phyloP scores from a whole-genome alignment of 2,797 vertebrate genomes.

The Holocentrus rufus region DNA sequence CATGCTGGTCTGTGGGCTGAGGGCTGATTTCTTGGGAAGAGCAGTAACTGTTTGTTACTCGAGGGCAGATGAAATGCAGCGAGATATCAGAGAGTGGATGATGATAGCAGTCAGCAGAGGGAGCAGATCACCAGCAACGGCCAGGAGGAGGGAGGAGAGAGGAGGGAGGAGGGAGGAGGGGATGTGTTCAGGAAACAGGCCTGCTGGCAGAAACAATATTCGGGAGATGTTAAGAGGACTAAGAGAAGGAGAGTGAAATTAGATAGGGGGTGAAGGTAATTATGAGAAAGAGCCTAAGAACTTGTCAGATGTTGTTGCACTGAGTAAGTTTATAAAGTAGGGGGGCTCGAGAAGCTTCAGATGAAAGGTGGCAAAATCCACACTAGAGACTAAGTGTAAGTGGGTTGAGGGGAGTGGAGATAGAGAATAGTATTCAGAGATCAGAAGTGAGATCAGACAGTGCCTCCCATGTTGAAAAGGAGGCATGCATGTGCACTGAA shows the following conservation, averaged over 20 bases:
- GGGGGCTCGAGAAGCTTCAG: neutral
- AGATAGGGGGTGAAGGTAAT: slow-evolving; percentile 7
- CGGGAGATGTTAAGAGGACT: slow-evolving; percentile 4
- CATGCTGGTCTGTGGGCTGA: slow-evolving; percentile 3
- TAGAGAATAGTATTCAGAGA: neutral
- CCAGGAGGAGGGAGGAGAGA: slow-evolving; percentile 13
- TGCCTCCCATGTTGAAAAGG: neutral
- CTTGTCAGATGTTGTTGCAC: slow-evolving; percentile 22
- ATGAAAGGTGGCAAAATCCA: slow-evolving; percentile 9
- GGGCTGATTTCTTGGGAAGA: slow-evolving; percentile 23
- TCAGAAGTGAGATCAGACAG: no score
- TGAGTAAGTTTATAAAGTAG: neutral
- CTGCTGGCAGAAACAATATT: no score
- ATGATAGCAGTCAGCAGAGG: slow-evolving; percentile 54
- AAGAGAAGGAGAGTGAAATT: slow-evolving; percentile 14
- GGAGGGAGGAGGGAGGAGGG: slow-evolving; percentile 1
- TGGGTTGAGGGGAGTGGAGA: neutral
- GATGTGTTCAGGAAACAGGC: no score
- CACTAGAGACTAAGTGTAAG: neutral
- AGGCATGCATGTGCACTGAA: neutral
- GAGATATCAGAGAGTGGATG: slow-evolving; percentile 39
- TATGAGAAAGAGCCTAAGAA: slow-evolving; percentile 17
- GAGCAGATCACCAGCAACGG: slow-evolving; percentile 47
- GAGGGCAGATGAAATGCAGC: slow-evolving; percentile 36
- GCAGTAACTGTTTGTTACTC: slow-evolving; percentile 29